Base-by-base conservation (phyloP, 2,797 vertebrate genomes). In the Betta splendens region DNA sequence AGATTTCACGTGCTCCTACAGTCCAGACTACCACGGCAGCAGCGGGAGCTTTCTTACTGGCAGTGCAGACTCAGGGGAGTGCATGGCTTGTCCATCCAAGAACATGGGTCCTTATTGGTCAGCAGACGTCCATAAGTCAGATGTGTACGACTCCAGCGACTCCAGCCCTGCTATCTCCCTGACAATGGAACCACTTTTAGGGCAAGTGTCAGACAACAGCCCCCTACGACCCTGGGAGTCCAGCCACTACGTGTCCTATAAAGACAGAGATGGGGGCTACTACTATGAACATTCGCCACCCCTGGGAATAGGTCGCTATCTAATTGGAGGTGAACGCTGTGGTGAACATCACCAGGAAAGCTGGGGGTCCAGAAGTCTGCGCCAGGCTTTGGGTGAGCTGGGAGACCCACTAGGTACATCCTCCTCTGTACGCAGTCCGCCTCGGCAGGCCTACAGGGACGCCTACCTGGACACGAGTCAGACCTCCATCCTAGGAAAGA, bases 161-260 rank as follows among this genome's bases (percentile, higher is more conserved):
- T 89, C 90, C 28, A 96, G 94, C 75, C 90, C 93, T 0, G 80
- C 91, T 0, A 85, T 93, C 44, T 96, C 94, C 1, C 85, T 95
- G 65, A 96, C 93, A 12, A 94, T 94, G 94, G 97, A 98, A 75
- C 95, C 96, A 0, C 92, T 96, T 42, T 75, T 96, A 66, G 94
- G 93, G 17, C 94, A 91, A 0, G 66, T 85, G 0, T 85, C 80
- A 0, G 83, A 91, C 0, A 83, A 69, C 8, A 85, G 90, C 50
- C 91, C 91, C 18, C 81, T 87, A 3, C 81, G 79, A 13, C 88
- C 89, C 20, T 93, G 91, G 92, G 90, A 91, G 73, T 89, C 93
- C 40, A 93, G 93, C n/a, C 92, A 89, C 18, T 92, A 92, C 12
- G 89, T 91, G 35, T 93, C 90, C 5, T 91, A 86, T 49, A 89